Base-by-base conservation (phyloP, 1,140 invertebrate species). In the Chironomus striatipennis region DNA sequence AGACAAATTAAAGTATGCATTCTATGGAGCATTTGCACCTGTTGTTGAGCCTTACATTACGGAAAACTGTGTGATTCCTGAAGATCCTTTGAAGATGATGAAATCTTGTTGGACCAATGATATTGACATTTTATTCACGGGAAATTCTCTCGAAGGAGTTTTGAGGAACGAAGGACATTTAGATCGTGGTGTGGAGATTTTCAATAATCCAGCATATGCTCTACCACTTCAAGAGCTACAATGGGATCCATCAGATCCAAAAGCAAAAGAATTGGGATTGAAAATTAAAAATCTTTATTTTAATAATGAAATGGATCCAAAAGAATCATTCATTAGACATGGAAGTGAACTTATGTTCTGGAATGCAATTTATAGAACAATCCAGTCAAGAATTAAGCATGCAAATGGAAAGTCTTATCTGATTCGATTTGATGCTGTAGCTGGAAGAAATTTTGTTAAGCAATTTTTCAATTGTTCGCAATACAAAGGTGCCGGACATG, bases 401-500 rank as follows among this genome's bases (percentile, higher is more conserved):
- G 77, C 78, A 2, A 76, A 75, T 9, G 78, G 79, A 42, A 81
- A 83, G 15, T 81, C 84, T 8, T 86, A 82, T 77, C 76, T 84
- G 1, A 85, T 85, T 74, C 80, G 82, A 74, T 84, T 85, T 75
- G 81, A 83, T 24, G 77, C 83, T 73, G 81, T 84, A 42, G 79
- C 76, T 75, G 65, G 81, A 77, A 73, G 82, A 78, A 77, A 85
- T 76, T 81, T 80, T 17, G 79, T 78, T 47, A 79, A 79, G 34
- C 7, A 21, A 42, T 42, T 42, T 15, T 65, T 18, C 18, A 42
- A 72, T 43, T 72, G 9, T 21, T 9, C 17, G 24, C 7, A 15
- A 21, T 76, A 84, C 24, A 77, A 82, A 77, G 86, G 89, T 10
- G 84, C 85, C 0, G 85, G 83, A 76, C 89, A 90, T 77, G 86